phyloP scores from a whole-genome alignment of 2,888 invertebrate genomes.

The Epinotia ramella region DNA sequence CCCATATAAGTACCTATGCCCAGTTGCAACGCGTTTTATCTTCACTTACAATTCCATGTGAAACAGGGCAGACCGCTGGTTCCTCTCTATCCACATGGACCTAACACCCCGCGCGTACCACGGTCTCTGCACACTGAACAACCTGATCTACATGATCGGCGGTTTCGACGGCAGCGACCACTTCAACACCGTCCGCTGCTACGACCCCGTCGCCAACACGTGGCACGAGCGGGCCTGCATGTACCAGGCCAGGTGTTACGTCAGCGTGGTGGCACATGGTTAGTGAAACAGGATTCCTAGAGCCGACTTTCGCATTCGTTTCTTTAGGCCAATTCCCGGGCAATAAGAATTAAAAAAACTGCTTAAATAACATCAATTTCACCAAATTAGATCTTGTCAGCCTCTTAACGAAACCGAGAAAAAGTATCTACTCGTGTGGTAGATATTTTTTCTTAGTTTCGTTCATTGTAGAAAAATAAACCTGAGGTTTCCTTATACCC shows the following conservation, averaged over 20 bases:
- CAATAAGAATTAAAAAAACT: too few relatives aligned
- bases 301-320: background rate
- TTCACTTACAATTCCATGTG: background rate
- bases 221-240: constrained; percentile 93
- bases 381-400: too few relatives aligned
- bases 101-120: constrained; percentile 91
- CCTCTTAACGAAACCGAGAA: too few relatives aligned
- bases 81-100: constrained; percentile 88
- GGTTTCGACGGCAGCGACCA: constrained; percentile 93
- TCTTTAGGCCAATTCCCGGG: too few relatives aligned
- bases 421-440: too few relatives aligned
- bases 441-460: too few relatives aligned
- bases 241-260: constrained; percentile 92
- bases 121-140: constrained; percentile 89
- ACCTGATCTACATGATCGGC: constrained; percentile 91
- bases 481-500: too few relatives aligned
- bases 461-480: too few relatives aligned
- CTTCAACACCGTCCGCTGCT: constrained; percentile 92
- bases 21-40: too few relatives aligned
- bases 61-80: constrained; percentile 90
- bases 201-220: constrained; percentile 90
- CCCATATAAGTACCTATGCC: too few relatives aligned
- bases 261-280: constrained; percentile 90
- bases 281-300: constrained; percentile 47
- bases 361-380: too few relatives aligned